These are phyloP conservation scores for Nesospiza acunhae DNA, from an alignment of 2,113 vertebrate genomes.

Conservation along the genomic window DNA sequence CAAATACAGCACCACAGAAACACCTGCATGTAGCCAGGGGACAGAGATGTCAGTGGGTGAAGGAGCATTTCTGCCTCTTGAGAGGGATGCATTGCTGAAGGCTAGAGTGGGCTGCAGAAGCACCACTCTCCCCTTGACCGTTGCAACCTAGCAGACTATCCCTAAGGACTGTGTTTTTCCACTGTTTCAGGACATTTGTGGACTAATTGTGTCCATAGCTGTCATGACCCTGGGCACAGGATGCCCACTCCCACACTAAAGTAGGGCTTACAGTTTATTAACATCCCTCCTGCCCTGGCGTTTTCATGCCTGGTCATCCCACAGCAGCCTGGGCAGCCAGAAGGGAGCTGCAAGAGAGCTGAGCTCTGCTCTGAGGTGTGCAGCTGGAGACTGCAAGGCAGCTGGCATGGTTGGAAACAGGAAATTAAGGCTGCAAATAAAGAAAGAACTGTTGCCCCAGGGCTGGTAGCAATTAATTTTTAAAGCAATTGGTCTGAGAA, in stretches of 20 bases:
- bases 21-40: not conserved
- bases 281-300: fast-evolving
- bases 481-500: not conserved
- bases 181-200: not conserved
- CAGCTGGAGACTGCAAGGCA: not conserved
- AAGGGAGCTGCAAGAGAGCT: not conserved
- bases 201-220: not conserved
- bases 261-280: not conserved
- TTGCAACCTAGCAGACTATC: not conserved
- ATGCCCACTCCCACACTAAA: not conserved
- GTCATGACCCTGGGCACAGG: not conserved
- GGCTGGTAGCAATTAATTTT: not conserved
- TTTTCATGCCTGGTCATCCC: not conserved
- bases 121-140: not conserved
- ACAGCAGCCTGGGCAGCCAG: not conserved
- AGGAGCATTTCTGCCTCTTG: not conserved
- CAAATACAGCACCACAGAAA: not conserved
- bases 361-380: not conserved
- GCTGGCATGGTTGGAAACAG: not conserved
- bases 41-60: fast-evolving
- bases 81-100: fast-evolving
- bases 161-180: not conserved
- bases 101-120: not conserved
- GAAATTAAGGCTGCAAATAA: not conserved
- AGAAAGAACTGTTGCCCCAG: not conserved